These are phyloP conservation scores for Pagetopsis macropterus DNA, from an alignment of 2,797 vertebrate species.

Conservation along the genomic window DNA sequence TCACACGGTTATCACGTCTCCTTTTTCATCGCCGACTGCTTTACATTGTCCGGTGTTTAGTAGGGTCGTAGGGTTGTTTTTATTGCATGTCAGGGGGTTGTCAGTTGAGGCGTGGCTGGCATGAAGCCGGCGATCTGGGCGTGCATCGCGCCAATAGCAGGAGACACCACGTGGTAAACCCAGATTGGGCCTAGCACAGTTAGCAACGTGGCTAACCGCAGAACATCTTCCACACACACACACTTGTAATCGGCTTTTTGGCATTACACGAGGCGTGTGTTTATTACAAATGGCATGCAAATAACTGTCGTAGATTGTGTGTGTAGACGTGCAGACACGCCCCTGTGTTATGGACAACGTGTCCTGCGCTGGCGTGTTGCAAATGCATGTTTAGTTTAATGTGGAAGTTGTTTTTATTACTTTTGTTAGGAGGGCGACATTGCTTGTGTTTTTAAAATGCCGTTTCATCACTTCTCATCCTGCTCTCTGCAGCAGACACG, in stretches of 20 bases:
- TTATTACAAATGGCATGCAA: neutral
- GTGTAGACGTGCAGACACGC: conserved; percentile 58
- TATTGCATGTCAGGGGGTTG: conserved; percentile 7
- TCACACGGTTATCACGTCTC: neutral
- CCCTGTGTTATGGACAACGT: conserved; percentile 56
- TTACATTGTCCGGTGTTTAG: neutral
- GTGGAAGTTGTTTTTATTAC: neutral
- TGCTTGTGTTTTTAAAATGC: neutral
- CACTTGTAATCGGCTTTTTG: neutral
- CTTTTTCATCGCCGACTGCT: neutral
- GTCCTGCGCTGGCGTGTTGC: conserved; percentile 14
- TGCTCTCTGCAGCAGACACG: conserved; percentile 20
- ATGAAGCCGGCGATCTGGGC: conserved; percentile 64
- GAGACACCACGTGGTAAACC: conserved; percentile 77
- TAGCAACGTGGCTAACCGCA: conserved; percentile 71
- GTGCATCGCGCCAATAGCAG: conserved; percentile 65
- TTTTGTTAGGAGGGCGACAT: neutral
- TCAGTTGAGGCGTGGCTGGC: conserved; percentile 69
- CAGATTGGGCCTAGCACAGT: conserved; percentile 67
- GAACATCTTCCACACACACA: conserved; percentile 11
- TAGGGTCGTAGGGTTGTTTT: neutral
- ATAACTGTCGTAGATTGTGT: neutral
- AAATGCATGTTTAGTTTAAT: neutral
- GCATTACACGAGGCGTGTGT: neutral
- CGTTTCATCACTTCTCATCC: neutral